Base-by-base conservation (phyloP, 2,888 invertebrate genomes). In the Chrysodeixis includens region DNA sequence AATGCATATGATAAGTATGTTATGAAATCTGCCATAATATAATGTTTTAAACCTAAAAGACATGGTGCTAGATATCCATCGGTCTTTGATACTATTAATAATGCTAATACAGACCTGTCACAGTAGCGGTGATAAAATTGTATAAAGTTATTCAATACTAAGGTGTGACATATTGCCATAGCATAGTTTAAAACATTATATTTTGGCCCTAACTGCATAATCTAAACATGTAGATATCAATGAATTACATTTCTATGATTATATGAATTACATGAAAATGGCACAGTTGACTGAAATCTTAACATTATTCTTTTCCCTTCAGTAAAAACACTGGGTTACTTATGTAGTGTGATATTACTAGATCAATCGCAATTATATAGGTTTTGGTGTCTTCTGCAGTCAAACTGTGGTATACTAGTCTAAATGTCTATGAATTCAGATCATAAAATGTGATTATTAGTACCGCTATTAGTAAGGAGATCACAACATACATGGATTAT, bases 401-500 rank as follows among this genome's bases (percentile, higher is more conserved):
- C 46, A 49, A 20, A 49, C 46, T 49, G 20, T 49, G 46, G 18
- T 20, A 16, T 9, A 40, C n/a, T 40, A 12, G 12, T 12, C 12
- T 46, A 16, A 16, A 4, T 46, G 10, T 18, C 20, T 18, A 18
- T 49, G 9, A 49, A 20, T 49, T 18, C 9, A 10, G 46, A 20
- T 18, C 0, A 14, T 9, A 49, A 20, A 20, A 49, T 49, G 46
- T 18, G 46, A 49, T 20, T 44, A 40, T 40, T n/a, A 1, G n/a
- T 44, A 46, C 16, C 44, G n/a, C 46, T 46, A 46, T 8, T 18
- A 18, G n/a, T 30, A 20, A 18, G 16, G 44, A 66, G 58, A 66
- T 56, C 46, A 52, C 20, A 20, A n/a, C 10, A 56, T 26, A 46
- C 14, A 56, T 51, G 30, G 46, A 49, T 49, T 4, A 66, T 26